Base-by-base conservation (phyloP, 2,888 invertebrate genomes). In the Lypha dubia region DNA sequence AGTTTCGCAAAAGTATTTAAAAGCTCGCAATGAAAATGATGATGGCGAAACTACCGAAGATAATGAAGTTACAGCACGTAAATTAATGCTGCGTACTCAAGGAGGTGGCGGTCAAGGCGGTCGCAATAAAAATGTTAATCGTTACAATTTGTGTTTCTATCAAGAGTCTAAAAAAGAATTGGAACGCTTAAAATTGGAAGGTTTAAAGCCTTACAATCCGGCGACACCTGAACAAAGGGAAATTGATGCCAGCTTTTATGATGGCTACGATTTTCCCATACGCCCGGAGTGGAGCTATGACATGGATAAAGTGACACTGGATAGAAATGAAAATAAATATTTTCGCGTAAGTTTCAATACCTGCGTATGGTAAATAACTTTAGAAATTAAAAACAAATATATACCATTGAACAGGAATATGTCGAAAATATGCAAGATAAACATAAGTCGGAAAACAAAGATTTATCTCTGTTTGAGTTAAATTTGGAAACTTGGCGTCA, bases 401-500 rank as follows among this genome's bases (percentile, higher is more conserved):
- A 15, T 35, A 49, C 24, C 4, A 53, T 24, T 20, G 20, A 71
- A 76, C 9, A 97, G 96, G 95, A 96, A 88, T 98, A 97, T 90
- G 91, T 97, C 15, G 94, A 94, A 79, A 91, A 92, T 0, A 92
- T 98, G 8, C 95, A 96, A 87, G 93, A 93, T 7, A 94, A 94
- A 0, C 94, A 94, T 82, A 92, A 93, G 22, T 93, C 94, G 89
- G 88, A 88, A 38, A 88, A 89, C 7, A 93, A 94, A 80, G 94
- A 95, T 5, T 92, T 98, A 85, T 97, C 98, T 65, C 96, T 97
- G 89, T 98, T 98, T 91, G 98, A 99, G 91, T 91, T 98, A 82
- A 99, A 99, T 93, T 92, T 99, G 87, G 98, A 99, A 93, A 98
- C 98, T 0, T 99, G 98, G 98, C 93, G 98, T 15, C 99, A 99